Percentiles rank a stretch among this genome's conserved stretches.
Conservation (phyloP, 2,797 vertebrate genomes). For the Rhinoraja longicauda region DNA sequence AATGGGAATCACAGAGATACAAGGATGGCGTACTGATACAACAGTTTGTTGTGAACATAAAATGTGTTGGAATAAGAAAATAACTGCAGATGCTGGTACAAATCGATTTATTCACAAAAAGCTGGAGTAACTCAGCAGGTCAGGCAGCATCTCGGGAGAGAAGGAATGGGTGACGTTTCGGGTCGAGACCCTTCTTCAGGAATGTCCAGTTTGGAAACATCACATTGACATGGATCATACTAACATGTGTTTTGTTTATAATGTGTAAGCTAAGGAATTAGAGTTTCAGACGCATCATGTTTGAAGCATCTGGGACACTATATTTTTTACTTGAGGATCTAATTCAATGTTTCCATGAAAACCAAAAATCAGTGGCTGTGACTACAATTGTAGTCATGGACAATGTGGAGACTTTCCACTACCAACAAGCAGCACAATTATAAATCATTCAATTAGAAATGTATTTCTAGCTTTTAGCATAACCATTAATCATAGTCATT, state of each 20-base stretch:
- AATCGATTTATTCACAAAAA: too few species aligned
- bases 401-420: not conserved
- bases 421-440: not conserved
- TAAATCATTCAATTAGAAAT: not conserved
- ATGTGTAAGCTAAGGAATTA: not conserved
- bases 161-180: too few species aligned
- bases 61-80: too few species aligned
- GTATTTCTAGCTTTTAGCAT: not conserved
- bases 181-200: too few species aligned
- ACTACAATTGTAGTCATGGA: not conserved
- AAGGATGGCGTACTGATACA: not conserved
- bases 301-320: not conserved
- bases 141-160: too few species aligned
- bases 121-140: too few species aligned
- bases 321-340: not conserved
- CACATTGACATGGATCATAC: not conserved
- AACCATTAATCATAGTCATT: not conserved
- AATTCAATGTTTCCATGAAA: not conserved
- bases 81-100: too few species aligned
- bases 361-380: not conserved
- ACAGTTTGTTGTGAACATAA: too few species aligned
- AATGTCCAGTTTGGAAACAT: not conserved
- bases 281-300: not conserved
- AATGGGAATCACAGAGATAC: not conserved
- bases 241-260: not conserved